Evolutionary conservation across 2,888 invertebrate species (phyloP), one percentile per base, ranked within the genome.

Genomic region (Drosophila aldrichi): DNA sequence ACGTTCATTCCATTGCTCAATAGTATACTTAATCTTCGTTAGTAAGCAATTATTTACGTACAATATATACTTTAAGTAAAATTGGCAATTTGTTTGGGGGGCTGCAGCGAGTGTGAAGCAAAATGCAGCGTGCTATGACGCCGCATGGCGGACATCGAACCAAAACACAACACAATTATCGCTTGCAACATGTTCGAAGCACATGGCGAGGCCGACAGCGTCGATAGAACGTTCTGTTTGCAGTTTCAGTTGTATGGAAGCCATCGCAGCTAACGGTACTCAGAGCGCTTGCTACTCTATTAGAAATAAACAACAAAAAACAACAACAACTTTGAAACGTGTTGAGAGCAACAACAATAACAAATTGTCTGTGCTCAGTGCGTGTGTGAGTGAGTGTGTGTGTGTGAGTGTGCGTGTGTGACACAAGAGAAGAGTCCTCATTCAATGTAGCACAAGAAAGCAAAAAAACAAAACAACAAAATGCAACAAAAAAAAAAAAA

Each of bases 221-320:
- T 46, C 58, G 73, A 69, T 68, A 54, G 67, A 74, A 60, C 18
- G 65, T 75, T 81, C 61, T 38, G 67, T 57, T 71, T 52, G 49
- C 55, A 22, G 41, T 57, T 63, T 79, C 75, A 89, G 89, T 89
- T 88, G 81, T 82, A 74, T 84, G 79, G 79, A 86, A 89, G 79
- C 81, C 72, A 79, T 69, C 80, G 79, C 70, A 82, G 81, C 74
- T 80, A 83, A 81, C 83, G 91, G 89, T 90, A 84, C 82, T 43
- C 20, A 65, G 16, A 62, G 67, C 81, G 77, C 70, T 70, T 66
- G 71, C n/a, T 55, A 16, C 2, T 40, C 48, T 18, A 57, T 44
- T 18, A 43, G 22, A 22, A 22, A 41, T 34, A 54, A 65, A 46
- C 66, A 49, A 46, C 70, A 52, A 69, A 61, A 52, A 51, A 70